Base-by-base conservation (phyloP, 2,797 vertebrate species). In the Margarornis squamiger region DNA sequence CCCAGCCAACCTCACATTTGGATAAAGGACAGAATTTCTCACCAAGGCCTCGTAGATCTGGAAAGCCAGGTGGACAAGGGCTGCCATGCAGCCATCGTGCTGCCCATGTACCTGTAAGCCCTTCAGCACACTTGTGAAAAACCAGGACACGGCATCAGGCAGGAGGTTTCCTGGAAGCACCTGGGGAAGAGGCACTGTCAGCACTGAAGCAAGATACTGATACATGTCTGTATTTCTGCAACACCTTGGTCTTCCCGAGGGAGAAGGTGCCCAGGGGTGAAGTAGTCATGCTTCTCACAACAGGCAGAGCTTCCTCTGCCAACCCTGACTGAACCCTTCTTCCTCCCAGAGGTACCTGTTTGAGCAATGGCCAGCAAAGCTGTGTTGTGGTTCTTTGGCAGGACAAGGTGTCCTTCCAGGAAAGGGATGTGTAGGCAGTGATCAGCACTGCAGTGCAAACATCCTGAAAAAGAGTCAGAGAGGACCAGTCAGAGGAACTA, bases 41-140 rank as follows among this genome's bases (percentile, higher is more conserved):
- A 99, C 99, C 98, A 99, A 97, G 39, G 98, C 98, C 79, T 99
- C 99, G 15, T 99, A 99, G 95, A 99, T 99, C 95, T 99, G 97
- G 98, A 99, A 98, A 30, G 99, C 99, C 96, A 99, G 97, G 85
- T 99, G 98, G 87, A 98, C 98, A 51, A 99, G 98, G 26, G 98
- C 97, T 12, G 98, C 97, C 94, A 98, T 98, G 97, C 99, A 99
- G 86, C 98, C 98, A 5, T 99, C 99, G 2, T 99, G 99, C 96
- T 99, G 99, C 57, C 99, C 99, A 0, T 99, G 99, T 59, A 98
- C 97, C 97, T 99, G 99, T 74, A 99, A 98, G 11, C 98, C 99
- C 90, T 98, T 98, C 72, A 99, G 98, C 72, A 99, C 99, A 1
- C 99, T 99, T 95, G 98, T 98, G 92, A 98, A 99, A 92, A 99